These are phyloP conservation scores for Odontothrips loti DNA, from an alignment of 2,888 invertebrate genomes.

Conservation along the genomic window DNA sequence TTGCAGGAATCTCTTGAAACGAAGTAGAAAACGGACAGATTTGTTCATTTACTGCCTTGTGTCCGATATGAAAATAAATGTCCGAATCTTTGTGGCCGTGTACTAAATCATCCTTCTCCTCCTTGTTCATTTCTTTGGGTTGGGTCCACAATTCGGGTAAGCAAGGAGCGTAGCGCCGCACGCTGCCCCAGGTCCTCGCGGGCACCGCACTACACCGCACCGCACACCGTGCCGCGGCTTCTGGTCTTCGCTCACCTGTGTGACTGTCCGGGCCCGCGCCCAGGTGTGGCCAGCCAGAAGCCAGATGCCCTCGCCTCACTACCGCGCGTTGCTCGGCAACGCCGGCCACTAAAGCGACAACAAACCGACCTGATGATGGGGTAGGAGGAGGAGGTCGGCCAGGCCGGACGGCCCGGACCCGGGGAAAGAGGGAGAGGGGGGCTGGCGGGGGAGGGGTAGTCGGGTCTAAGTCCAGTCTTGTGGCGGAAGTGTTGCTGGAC, in stretches of 20 bases:
- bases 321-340: not conserved
- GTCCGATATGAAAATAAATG: not conserved
- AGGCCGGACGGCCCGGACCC: not conserved
- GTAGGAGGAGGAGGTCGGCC: not conserved
- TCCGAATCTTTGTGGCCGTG: not conserved
- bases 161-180: no score
- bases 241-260: no score
- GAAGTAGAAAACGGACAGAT: no score
- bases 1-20: not conserved
- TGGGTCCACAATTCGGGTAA: no score
- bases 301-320: no score
- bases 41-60: not conserved
- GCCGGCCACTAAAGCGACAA: not conserved
- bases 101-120: no score
- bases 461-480: not conserved
- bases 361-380: constrained; percentile 13
- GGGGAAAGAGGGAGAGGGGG: not conserved
- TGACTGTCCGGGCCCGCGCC: no score
- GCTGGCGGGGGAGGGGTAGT: not conserved
- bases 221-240: no score
- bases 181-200: no score
- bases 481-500: not conserved
- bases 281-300: no score
- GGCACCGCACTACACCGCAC: no score
- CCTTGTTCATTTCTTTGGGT: no score